A percentile compares a stretch with the other conserved stretches of the same genome.
These are phyloP conservation scores for Ganaspis brasiliensis DNA, from an alignment of 2,888 invertebrate genomes.

Conservation along the genomic window DNA sequence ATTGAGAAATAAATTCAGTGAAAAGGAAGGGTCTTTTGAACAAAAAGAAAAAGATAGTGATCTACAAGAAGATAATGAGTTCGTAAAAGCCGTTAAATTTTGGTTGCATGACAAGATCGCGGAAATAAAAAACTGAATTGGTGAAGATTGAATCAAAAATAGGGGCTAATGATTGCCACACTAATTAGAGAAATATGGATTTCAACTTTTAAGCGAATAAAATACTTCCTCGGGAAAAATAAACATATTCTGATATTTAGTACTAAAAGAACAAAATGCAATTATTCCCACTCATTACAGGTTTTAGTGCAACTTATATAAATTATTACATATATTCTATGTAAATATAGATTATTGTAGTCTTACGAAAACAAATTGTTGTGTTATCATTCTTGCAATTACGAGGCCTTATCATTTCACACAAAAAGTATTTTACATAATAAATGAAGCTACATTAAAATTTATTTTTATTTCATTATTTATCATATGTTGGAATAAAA, in stretches of 20 bases:
- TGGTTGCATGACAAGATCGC: background rate
- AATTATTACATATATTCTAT: background rate
- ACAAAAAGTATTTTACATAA: too few relatives aligned
- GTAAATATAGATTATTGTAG: background rate
- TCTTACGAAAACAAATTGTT: conserved; percentile 8
- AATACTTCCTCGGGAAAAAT: too few relatives aligned
- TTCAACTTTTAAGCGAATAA: background rate
- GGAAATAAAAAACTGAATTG: background rate
- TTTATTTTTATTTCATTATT: too few relatives aligned
- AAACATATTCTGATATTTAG: background rate
- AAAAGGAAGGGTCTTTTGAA: background rate
- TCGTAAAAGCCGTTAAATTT: background rate
- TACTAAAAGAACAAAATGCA: background rate
- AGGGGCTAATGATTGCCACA: background rate
- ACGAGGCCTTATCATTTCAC: too few relatives aligned
- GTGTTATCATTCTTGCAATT: background rate
- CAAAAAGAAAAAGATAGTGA: background rate
- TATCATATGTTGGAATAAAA: too few relatives aligned
- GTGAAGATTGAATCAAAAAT: background rate
- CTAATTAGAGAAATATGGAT: background rate
- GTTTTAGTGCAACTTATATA: background rate
- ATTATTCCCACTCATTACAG: background rate
- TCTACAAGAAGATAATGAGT: conserved; percentile 4
- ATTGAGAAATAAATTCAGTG: too few relatives aligned
- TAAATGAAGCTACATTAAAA: too few relatives aligned